A percentile compares a stretch with the other conserved stretches of the same genome.
Evolutionary conservation across 2,113 vertebrate genomes (phyloP).

Genomic region (Colossoma macropomum): DNA sequence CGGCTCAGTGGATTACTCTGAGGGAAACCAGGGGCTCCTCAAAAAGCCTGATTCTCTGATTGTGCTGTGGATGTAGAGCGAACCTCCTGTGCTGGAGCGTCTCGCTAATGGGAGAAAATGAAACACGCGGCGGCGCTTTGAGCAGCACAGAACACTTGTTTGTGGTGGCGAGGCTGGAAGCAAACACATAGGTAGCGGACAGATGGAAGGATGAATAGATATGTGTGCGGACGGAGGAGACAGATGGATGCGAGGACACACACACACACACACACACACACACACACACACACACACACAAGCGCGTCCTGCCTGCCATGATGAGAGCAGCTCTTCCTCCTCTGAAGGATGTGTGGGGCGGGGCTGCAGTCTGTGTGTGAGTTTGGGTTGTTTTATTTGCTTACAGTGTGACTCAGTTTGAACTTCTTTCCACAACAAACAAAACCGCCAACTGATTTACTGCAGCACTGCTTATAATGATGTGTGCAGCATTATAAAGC

Average conservation of each 20-base stretch:
- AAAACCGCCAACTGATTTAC: neutral
- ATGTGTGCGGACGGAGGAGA: conserved; percentile 39
- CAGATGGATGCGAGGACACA: conserved; percentile 39
- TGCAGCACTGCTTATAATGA: neutral
- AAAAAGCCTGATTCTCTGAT: too few relatives aligned
- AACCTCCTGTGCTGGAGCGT: too few relatives aligned
- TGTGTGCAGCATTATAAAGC: too few relatives aligned
- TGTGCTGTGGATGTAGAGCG: too few relatives aligned
- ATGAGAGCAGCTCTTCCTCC: neutral
- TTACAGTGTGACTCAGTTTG: neutral
- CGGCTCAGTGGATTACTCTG: neutral
- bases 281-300: neutral
- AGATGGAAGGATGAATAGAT: conserved; percentile 56
- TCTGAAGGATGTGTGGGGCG: neutral
- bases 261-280: neutral
- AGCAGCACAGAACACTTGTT: conserved; percentile 37
- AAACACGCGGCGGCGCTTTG: conserved; percentile 12
- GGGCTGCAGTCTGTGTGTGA: neutral
- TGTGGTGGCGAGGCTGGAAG: conserved; percentile 28
- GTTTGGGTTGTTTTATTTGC: neutral
- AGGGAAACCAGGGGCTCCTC: neutral
- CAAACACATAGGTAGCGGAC: conserved; percentile 51
- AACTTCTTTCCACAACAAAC: neutral
- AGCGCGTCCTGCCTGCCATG: neutral
- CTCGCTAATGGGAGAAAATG: neutral